Conservation (phyloP, 2,797 vertebrate species). For the Protonibea diacanthus region DNA sequence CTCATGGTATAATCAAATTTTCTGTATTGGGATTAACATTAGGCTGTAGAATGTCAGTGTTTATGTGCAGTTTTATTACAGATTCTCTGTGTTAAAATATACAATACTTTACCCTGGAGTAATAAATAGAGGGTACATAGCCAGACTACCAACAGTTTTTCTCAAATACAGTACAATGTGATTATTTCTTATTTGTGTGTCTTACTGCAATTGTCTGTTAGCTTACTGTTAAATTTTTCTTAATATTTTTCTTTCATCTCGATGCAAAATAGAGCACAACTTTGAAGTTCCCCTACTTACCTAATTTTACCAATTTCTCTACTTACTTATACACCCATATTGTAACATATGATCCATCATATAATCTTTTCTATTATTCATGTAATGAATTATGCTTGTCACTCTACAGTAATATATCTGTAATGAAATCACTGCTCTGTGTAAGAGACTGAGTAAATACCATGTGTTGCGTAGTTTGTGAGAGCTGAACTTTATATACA, state of each 20-base stretch:
- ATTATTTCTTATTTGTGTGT: not conserved
- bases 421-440: no score
- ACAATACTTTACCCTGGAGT: not conserved
- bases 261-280: not conserved
- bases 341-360: no score
- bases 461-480: no score
- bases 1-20: no score
- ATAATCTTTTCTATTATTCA: no score
- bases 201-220: not conserved
- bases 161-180: no score
- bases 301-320: not conserved
- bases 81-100: not conserved
- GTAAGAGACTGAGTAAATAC: no score
- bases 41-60: not conserved
- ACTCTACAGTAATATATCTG: no score
- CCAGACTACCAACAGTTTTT: no score
- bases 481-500: no score
- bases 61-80: not conserved
- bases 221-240: not conserved
- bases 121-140: not conserved
- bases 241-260: not conserved
- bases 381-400: no score
- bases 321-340: not conserved
- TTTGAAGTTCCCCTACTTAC: not conserved
- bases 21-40: not conserved